phyloP scores from a whole-genome alignment of 2,797 vertebrate genomes.

The Loriculus beryllinus region DNA sequence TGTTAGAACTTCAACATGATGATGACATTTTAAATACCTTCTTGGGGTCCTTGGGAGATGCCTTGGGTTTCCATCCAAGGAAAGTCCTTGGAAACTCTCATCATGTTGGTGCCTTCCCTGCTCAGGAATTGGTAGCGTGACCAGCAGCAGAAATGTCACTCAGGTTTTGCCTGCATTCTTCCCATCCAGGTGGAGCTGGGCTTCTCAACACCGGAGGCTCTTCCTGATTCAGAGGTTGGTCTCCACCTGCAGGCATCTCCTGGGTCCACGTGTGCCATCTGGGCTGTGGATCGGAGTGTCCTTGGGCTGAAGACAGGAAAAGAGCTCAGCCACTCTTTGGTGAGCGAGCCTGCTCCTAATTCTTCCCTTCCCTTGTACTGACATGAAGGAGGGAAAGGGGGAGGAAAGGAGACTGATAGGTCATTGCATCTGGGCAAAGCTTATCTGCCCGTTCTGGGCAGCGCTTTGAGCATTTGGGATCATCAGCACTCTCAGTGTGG shows the following conservation, averaged over 20 bases:
- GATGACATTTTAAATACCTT: neutral
- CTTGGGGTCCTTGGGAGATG: neutral
- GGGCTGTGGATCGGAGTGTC: conserved; percentile 78
- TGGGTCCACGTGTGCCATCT: conserved; percentile 81
- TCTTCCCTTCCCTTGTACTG: neutral
- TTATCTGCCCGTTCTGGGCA: neutral
- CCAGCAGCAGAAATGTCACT: neutral
- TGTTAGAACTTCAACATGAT: neutral
- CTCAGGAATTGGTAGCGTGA: neutral
- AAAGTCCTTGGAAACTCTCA: neutral
- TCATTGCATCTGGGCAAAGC: neutral
- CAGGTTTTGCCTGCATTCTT: neutral
- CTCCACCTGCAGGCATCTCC: conserved; percentile 77
- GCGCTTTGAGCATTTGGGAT: neutral
- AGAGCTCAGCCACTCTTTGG: conserved; percentile 70
- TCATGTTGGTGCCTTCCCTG: neutral
- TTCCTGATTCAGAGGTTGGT: conserved; percentile 74
- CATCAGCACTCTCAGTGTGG: accelerated
- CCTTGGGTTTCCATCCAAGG: neutral
- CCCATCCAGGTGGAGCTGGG: conserved; percentile 75
- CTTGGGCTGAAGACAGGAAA: conserved; percentile 70
- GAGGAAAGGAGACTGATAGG: neutral
- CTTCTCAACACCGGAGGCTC: conserved; percentile 67
- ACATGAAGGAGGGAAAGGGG: neutral
- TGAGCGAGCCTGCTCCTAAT: conserved; percentile 34